phyloP scores from a whole-genome alignment of 1,140 invertebrate species.

The Drosophila jambulina region DNA sequence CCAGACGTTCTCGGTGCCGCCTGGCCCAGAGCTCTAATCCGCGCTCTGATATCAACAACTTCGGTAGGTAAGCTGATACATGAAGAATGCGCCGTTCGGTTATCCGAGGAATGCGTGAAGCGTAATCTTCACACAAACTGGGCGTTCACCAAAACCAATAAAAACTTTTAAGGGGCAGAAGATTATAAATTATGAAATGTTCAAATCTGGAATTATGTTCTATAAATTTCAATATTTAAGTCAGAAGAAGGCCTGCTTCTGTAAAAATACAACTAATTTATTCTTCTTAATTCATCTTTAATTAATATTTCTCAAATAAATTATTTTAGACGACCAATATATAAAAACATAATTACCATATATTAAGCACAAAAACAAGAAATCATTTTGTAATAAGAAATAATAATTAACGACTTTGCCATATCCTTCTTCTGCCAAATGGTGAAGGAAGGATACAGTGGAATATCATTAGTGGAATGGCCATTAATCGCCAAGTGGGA shows the following conservation, averaged over 20 bases:
- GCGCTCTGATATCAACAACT: constrained; percentile 32
- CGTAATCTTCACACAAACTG: constrained; percentile 20
- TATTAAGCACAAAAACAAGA: no score
- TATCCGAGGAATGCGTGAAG: constrained; percentile 34
- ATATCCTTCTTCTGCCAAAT: neutral
- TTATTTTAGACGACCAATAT: no score
- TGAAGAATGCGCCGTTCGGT: constrained; percentile 36
- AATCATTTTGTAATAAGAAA: neutral
- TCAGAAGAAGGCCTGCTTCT: neutral
- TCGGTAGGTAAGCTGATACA: constrained; percentile 34
- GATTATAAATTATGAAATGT: neutral
- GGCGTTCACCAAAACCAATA: constrained; percentile 1
- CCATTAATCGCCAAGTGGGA: constrained; percentile 8
- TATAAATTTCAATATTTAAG: neutral
- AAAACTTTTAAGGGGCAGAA: neutral
- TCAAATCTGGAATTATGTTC: no score
- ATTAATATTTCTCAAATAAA: neutral
- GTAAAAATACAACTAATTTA: neutral
- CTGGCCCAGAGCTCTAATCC: constrained; percentile 19
- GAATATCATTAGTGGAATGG: constrained; percentile 6
- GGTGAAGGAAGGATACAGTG: neutral
- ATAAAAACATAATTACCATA: no score
- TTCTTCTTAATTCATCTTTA: neutral
- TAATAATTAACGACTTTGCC: neutral
- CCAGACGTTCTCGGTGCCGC: constrained; percentile 13